Conservation (phyloP, 2,888 invertebrate genomes). For the Xylota sylvarum region DNA sequence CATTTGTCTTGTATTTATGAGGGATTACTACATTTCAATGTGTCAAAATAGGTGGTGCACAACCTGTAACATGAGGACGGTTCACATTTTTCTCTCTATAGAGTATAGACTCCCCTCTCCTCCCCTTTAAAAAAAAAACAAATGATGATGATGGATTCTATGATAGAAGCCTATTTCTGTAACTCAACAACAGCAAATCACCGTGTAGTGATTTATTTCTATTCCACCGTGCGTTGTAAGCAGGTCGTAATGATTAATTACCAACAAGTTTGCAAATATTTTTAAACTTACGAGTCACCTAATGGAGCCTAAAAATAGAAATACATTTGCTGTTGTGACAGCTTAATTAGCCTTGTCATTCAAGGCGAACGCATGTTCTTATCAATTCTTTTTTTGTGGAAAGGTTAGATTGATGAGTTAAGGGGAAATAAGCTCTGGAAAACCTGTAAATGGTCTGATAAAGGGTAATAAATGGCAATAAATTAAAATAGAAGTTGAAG, state of each 20-base stretch:
- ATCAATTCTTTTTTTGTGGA: neutral
- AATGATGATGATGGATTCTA: neutral
- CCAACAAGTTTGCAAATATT: neutral
- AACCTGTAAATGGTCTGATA: neutral
- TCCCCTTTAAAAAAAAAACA: neutral
- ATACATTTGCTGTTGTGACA: neutral
- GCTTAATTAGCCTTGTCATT: slow-evolving; percentile 20
- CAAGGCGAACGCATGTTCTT: neutral
- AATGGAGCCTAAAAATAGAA: neutral
- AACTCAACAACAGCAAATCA: neutral
- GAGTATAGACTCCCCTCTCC: no score
- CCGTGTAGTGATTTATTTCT: neutral
- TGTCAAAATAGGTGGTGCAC: slow-evolving; percentile 28
- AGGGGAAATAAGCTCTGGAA: neutral
- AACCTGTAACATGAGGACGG: neutral
- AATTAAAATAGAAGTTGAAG: neutral
- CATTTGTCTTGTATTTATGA: slow-evolving; percentile 3
- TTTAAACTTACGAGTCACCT: neutral
- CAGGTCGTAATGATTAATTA: slow-evolving; percentile 6
- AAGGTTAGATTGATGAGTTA: neutral
- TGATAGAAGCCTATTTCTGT: neutral
- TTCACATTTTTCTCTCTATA: neutral
- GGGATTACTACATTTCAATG: slow-evolving; percentile 5
- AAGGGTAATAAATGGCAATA: neutral
- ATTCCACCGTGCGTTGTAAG: neutral